These are phyloP conservation scores for Cephus pulcher DNA, from an alignment of 2,888 invertebrate genomes.

Conservation along the genomic window DNA sequence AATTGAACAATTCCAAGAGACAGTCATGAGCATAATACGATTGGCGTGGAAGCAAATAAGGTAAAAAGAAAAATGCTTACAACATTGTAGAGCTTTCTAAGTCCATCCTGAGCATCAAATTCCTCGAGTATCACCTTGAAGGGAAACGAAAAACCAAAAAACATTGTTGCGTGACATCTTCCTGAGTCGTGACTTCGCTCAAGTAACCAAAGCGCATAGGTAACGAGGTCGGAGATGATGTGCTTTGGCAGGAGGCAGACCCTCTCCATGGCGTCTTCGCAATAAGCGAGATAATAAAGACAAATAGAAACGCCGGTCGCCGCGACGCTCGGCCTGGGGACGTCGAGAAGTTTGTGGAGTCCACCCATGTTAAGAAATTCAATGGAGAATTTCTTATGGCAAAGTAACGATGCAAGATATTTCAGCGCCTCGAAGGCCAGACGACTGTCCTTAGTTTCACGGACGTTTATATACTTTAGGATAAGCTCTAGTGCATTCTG, in stretches of 20 bases:
- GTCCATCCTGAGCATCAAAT: slow-evolving; percentile 94
- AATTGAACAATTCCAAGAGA: slow-evolving; percentile 6
- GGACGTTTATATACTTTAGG: slow-evolving; percentile 88
- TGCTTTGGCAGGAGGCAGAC: slow-evolving; percentile 88
- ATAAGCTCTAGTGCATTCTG: slow-evolving; percentile 92
- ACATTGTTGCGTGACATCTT: slow-evolving; percentile 98
- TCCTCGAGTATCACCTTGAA: slow-evolving; percentile 93
- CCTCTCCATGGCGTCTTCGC: slow-evolving; percentile 97
- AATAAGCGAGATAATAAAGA: slow-evolving; percentile 95
- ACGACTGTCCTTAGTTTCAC: slow-evolving; percentile 89
- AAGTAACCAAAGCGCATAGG: slow-evolving; percentile 93
- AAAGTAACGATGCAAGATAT: slow-evolving; percentile 92
- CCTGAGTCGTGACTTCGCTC: slow-evolving; percentile 98
- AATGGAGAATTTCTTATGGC: slow-evolving; percentile 98
- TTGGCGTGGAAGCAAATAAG: slow-evolving; percentile 47
- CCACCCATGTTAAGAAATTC: slow-evolving; percentile 94
- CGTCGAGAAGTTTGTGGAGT: slow-evolving; percentile 85
- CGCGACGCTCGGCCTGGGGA: slow-evolving; percentile 93
- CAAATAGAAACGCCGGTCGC: slow-evolving; percentile 97
- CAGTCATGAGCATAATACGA: slow-evolving; percentile 21
- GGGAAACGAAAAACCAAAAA: slow-evolving; percentile 94
- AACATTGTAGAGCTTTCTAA: slow-evolving; percentile 94
- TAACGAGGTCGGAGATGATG: slow-evolving; percentile 82
- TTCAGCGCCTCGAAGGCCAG: slow-evolving; percentile 96
- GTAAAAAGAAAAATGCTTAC: slow-evolving; percentile 66